Evolutionary conservation across 2,113 vertebrate species (phyloP).

Genomic region (Tringa solitaria): DNA sequence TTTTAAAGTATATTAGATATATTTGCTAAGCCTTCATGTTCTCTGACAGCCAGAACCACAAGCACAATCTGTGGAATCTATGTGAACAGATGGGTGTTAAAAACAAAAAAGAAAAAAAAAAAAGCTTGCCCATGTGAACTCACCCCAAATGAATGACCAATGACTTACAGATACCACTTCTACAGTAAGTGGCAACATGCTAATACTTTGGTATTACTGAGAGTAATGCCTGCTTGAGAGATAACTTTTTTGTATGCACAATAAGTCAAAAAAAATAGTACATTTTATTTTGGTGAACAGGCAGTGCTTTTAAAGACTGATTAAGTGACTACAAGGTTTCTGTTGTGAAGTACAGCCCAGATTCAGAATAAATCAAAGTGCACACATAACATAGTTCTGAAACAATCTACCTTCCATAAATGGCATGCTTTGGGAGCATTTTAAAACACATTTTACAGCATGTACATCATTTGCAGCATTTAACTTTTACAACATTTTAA

Average conservation of each 20-base stretch:
- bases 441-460: neutral
- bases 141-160: neutral
- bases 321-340: neutral
- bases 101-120: neutral
- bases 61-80: conserved; percentile 15
- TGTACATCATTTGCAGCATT: neutral
- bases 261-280: neutral
- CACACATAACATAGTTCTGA: neutral
- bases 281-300: neutral
- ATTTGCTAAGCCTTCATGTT: conserved; percentile 42
- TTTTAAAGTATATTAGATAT: conserved; percentile 40
- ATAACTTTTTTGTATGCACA: neutral
- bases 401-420: neutral
- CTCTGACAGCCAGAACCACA: conserved; percentile 44
- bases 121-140: neutral
- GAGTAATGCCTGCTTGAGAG: neutral
- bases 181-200: neutral
- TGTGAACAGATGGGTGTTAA: conserved; percentile 27
- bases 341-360: neutral
- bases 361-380: neutral
- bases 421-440: neutral
- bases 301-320: neutral
- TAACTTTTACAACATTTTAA: neutral
- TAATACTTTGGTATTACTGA: neutral
- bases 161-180: neutral